Conservation (phyloP, 1,140 invertebrate genomes). For the Nebria ingens region DNA sequence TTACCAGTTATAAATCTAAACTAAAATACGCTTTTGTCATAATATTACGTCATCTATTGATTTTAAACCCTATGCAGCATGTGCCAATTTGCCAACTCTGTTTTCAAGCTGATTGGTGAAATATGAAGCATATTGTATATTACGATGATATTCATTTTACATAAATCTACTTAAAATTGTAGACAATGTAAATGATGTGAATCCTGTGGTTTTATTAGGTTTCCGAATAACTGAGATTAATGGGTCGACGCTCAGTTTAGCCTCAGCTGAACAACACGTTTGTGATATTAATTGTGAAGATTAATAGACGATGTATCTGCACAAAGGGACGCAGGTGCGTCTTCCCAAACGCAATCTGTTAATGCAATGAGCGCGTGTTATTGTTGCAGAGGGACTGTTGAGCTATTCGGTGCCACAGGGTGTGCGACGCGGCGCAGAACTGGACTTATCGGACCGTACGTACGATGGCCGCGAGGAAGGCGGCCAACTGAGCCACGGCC, state of each 20-base stretch:
- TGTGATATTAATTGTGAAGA: slow-evolving; percentile 17
- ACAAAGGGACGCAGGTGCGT: slow-evolving; percentile 1
- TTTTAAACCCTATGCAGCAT: too few relatives aligned
- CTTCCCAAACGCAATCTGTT: neutral
- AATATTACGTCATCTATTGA: too few relatives aligned
- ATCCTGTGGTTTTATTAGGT: neutral
- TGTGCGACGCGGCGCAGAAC: slow-evolving; percentile 55
- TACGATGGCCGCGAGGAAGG: slow-evolving; percentile 68
- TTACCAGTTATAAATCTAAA: too few relatives aligned
- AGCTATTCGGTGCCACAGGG: slow-evolving; percentile 75
- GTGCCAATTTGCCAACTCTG: too few relatives aligned
- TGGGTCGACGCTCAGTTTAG: slow-evolving; percentile 7
- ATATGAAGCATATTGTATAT: too few relatives aligned
- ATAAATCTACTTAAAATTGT: too few relatives aligned
- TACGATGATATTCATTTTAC: too few relatives aligned
- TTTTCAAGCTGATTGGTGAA: too few relatives aligned
- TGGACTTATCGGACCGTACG: slow-evolving; percentile 64
- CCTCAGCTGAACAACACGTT: neutral
- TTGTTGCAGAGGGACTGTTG: slow-evolving; percentile 61
- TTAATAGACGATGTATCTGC: slow-evolving; percentile 16
- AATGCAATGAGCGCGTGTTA: neutral
- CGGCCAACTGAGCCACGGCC: slow-evolving; percentile 58
- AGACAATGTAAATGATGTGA: too few relatives aligned
- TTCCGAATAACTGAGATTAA: slow-evolving; percentile 16
- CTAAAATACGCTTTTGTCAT: too few relatives aligned